Evolutionary conservation across 2,113 vertebrate species (phyloP).

Genomic region (Chaetura pelagica): DNA sequence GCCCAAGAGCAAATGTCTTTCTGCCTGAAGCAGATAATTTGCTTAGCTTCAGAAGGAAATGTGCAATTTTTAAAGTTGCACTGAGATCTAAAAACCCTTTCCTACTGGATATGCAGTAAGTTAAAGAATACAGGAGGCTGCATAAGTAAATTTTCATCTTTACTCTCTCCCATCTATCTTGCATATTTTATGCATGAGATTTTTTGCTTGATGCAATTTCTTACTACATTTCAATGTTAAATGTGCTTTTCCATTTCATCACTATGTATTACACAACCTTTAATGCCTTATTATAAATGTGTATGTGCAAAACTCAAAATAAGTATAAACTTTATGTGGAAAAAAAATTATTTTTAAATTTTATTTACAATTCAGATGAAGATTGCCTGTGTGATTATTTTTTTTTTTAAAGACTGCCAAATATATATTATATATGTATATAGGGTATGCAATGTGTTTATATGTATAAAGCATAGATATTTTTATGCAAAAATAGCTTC

Average conservation of each 20-base stretch:
- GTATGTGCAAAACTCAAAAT: conserved; percentile 1
- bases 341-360: background rate
- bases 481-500: background rate
- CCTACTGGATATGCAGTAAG: background rate
- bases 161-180: conserved; percentile 1
- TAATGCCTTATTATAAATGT: conserved; percentile 42
- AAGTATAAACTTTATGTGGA: background rate
- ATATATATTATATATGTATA: background rate
- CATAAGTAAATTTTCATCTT: conserved; percentile 32
- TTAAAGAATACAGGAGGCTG: conserved; percentile 16
- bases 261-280: background rate
- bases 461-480: background rate
- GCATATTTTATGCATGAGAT: conserved; percentile 9
- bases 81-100: background rate
- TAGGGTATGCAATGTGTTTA: background rate
- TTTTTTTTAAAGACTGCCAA: background rate
- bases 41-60: background rate
- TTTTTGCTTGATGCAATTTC: conserved; percentile 10
- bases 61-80: conserved; percentile 3
- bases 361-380: background rate
- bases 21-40: background rate
- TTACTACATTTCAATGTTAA: conserved; percentile 17
- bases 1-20: background rate
- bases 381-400: background rate
- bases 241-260: background rate